phyloP scores from a whole-genome alignment of 2,113 vertebrate genomes.

The Geococcyx californianus region DNA sequence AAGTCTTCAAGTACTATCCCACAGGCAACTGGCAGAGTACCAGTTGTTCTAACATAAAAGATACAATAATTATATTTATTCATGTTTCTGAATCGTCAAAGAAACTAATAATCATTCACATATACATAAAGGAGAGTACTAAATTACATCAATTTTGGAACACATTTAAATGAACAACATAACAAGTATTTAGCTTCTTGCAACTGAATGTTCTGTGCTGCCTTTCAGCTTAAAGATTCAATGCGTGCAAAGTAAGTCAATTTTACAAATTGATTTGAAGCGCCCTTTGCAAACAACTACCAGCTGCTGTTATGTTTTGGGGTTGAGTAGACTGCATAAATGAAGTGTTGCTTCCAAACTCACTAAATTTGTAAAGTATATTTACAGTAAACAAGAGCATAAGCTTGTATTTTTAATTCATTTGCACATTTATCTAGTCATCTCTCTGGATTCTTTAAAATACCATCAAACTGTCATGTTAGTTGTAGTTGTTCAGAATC shows the following conservation, averaged over 20 bases:
- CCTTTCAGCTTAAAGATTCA: neutral
- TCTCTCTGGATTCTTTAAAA: neutral
- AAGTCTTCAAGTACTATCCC: neutral
- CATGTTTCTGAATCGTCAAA: neutral
- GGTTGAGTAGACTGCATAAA: neutral
- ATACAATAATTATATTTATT: neutral
- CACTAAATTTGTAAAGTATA: neutral
- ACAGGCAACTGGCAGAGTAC: neutral
- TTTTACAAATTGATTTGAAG: neutral
- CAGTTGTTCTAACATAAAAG: neutral
- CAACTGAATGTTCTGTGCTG: neutral
- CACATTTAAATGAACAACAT: neutral
- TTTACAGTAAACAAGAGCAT: conserved; percentile 21
- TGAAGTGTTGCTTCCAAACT: neutral
- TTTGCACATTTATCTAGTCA: neutral
- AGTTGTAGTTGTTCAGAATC: neutral
- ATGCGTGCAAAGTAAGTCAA: neutral
- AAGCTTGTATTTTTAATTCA: conserved; percentile 29
- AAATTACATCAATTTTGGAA: neutral
- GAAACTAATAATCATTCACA: neutral
- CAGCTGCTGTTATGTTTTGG: neutral
- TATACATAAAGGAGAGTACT: neutral
- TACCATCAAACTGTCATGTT: neutral
- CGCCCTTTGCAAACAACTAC: neutral
- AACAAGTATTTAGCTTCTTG: neutral